Base-by-base conservation (phyloP, 2,888 invertebrate genomes). In the Eutolmus rufibarbis region DNA sequence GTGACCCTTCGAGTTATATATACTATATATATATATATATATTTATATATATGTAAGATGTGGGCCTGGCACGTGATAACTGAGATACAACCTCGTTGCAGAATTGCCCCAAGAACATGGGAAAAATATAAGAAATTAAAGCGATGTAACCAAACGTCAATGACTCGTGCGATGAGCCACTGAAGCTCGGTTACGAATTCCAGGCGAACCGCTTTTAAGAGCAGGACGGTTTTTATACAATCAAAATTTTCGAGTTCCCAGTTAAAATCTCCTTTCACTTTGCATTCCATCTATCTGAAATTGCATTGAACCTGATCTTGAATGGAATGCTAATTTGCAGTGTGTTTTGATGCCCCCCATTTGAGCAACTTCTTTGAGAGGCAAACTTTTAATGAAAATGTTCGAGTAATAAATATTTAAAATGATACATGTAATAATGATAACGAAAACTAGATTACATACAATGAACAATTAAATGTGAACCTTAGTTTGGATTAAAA, bases 181-280 rank as follows among this genome's bases (percentile, higher is more conserved):
- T 4, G 43, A 46, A 46, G 43, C 43, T 4, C 43, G 16, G 14
- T 16, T 14, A 46, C 12, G 43, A 46, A 46, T 46, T 46, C 43
- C 43, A 46, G 43, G 43, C 43, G 43, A 46, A 46, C 43, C 43
- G 43, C 43, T 46, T 46, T 46, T 46, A 14, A 74, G 23, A 74
- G 12, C 31, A 46, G 43, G 43, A 46, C 14, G 43, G 43, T 46
- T 46, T 46, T 46, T 46, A 46, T 46, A 46, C 51, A n/a, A 51
- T 57, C 57, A 31, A 40, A 74, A 85, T 85, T 74, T 74, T 43
- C 46, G 14, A 46, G 43, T 85, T 43, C 56, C 74, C 86, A 89
- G 87, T 89, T 89, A 89, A 89, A 90, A 90, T 90, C 43, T 90
- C 91, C 91, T 91, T 91, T 91, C 91, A 91, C 91, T 91, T 90